Evolutionary conservation across 2,888 invertebrate species (phyloP).

Genomic region (Julus scandinavius): DNA sequence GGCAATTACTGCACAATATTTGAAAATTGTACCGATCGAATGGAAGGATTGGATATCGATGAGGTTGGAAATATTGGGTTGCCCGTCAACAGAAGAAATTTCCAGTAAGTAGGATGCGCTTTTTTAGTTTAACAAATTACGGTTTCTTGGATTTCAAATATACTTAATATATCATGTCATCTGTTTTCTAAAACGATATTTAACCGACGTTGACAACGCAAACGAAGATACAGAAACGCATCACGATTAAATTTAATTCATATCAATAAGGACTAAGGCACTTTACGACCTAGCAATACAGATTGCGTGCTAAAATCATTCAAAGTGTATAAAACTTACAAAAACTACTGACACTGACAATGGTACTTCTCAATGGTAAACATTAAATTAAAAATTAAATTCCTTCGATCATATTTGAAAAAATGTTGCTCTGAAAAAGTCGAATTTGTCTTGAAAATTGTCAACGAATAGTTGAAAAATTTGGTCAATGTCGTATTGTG

Average conservation of each 20-base stretch:
- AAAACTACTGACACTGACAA: no score
- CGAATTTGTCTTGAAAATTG: no score
- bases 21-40: constrained; percentile 62
- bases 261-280: no score
- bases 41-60: constrained; percentile 62
- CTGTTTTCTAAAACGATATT: background rate
- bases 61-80: constrained; percentile 63
- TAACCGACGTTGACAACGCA: background rate
- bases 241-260: background rate
- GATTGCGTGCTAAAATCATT: no score
- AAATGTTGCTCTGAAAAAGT: no score
- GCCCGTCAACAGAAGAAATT: constrained; percentile 55
- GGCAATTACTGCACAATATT: constrained; percentile 60
- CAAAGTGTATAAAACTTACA: no score
- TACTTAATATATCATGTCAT: background rate
- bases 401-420: no score
- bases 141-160: background rate
- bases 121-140: background rate
- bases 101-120: background rate
- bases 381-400: no score
- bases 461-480: no score
- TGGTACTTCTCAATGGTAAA: no score
- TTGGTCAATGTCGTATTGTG: no score
- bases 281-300: no score
- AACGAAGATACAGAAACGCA: background rate